Conservation (phyloP, 2,888 invertebrate genomes). For the Folsomia manolachei region DNA sequence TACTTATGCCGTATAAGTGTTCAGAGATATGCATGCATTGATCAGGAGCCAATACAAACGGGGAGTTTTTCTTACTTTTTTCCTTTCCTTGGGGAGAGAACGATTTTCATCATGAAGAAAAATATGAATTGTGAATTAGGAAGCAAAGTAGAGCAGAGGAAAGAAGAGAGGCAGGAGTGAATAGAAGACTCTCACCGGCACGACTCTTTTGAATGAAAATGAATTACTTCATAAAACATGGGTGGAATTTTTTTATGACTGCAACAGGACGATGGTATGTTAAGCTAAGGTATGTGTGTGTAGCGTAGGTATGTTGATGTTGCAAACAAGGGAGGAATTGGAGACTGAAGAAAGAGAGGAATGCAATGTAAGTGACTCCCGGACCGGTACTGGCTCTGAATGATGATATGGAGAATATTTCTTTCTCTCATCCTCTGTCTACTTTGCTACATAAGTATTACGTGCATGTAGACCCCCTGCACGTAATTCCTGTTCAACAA, state of each 20-base stretch:
- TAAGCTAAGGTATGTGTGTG: too few species aligned
- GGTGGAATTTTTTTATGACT: constrained; percentile 16
- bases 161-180: not conserved
- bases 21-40: too few species aligned
- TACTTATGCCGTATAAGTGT: too few species aligned
- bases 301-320: too few species aligned
- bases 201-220: constrained; percentile 8
- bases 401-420: not conserved
- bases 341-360: not conserved
- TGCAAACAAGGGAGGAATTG: not conserved
- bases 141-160: not conserved
- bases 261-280: not conserved
- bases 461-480: too few species aligned
- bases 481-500: constrained; percentile 14
- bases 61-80: not conserved
- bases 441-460: too few species aligned
- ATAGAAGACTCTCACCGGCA: not conserved
- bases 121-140: constrained; percentile 16
- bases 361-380: too few species aligned
- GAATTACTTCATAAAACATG: constrained; percentile 22
- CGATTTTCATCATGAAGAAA: constrained; percentile 22
- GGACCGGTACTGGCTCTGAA: too few species aligned
- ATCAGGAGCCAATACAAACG: not conserved
- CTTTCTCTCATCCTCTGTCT: not conserved
- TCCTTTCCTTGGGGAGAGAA: constrained; percentile 5